These are phyloP conservation scores for Apostichopus japonicus DNA, from an alignment of 35 echinoderm and acorn worm species.

Conservation along the genomic window DNA sequence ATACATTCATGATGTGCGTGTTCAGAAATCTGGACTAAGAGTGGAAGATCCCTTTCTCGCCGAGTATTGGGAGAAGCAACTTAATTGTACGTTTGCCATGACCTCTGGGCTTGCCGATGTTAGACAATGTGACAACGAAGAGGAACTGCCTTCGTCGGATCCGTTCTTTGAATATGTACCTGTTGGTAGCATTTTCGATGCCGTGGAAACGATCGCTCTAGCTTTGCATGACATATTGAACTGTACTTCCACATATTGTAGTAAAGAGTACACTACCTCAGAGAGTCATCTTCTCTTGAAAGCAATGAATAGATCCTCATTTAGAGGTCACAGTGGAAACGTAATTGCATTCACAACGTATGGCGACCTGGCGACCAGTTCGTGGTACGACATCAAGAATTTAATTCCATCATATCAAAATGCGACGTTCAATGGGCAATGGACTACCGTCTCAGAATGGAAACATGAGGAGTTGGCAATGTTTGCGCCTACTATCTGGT, in stretches of 20 bases:
- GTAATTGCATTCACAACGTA: constrained; percentile 36
- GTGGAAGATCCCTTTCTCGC: constrained; percentile 80
- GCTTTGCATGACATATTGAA: constrained; percentile 58
- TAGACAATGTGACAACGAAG: constrained; percentile 47
- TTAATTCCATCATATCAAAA: background rate
- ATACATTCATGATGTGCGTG: constrained; percentile 41
- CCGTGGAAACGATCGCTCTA: constrained; percentile 70
- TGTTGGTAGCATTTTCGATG: constrained; percentile 62
- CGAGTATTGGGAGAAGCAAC: constrained; percentile 73
- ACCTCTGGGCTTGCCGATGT: background rate
- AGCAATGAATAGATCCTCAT: constrained; percentile 69
- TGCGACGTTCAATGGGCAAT: background rate
- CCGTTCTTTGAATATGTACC: constrained; percentile 34
- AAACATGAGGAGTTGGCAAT: background rate
- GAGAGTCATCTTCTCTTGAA: constrained; percentile 47
- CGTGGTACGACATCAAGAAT: constrained; percentile 50
- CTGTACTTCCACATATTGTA: constrained; percentile 47
- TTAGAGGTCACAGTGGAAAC: constrained; percentile 61
- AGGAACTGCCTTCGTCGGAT: constrained; percentile 49
- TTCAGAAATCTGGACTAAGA: background rate
- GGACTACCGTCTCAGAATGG: constrained; percentile 10
- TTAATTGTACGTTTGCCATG: constrained; percentile 44
- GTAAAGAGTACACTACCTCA: background rate
- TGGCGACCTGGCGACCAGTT: constrained; percentile 60
- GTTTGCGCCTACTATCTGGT: background rate